Evolutionary conservation across 1,140 invertebrate species (phyloP), one percentile per base, ranked within the genome.

Genomic region (Bombus confusus): DNA sequence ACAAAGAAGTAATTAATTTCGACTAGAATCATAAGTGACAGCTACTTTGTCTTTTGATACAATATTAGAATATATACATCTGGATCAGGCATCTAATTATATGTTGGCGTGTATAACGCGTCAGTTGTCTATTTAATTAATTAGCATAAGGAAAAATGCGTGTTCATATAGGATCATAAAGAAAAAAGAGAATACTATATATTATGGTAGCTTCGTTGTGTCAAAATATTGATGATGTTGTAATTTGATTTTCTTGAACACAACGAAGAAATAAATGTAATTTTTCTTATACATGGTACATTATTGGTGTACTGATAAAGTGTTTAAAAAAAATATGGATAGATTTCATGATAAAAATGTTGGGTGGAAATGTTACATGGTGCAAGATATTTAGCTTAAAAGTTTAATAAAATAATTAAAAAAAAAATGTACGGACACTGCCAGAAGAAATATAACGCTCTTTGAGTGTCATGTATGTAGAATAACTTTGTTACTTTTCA

Each of bases 131-230:
- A 91, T 84, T 84, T 78, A 86, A 91, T 91, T 89, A 87, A 85
- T 76, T 91, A 90, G 74, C 59, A 41, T 91, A 91, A 91, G 74
- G 80, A 81, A 66, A 92, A 91, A 43, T 92, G 86, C 85, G 88
- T 92, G 92, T 93, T 92, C 88, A 92, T 88, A 91, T 92, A 93
- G 89, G 73, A 86, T 92, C 89, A 80, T 92, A 93, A 91, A 86
- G 78, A 87, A 88, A 75, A 62, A 84, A 78, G 64, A 52, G 68
- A 72, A 82, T 80, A 86, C 59, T 83, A 62, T 89, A 62, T 83
- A 86, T 88, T 86, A 86, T 75, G 64, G 87, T 87, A 89, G 83
- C 87, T 89, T 89, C 88, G 88, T 90, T 90, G 82, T 90, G 86
- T 75, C 80, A 83, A 86, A 72, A 89, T 80, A 88, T 86, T 73